These are phyloP conservation scores for Malacoraja senta DNA, from an alignment of 2,797 vertebrate species.

Conservation along the genomic window DNA sequence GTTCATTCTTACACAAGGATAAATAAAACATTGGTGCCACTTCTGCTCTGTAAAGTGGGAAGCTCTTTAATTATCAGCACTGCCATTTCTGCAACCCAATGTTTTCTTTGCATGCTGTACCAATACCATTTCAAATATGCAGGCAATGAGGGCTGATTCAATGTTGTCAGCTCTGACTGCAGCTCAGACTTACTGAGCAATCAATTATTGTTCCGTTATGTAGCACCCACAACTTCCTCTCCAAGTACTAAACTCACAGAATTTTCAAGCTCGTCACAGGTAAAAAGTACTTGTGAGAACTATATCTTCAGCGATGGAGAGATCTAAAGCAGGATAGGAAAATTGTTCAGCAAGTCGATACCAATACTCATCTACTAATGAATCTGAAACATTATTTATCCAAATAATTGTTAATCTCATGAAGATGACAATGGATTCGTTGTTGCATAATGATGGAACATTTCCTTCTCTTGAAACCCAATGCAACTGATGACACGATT, in stretches of 20 bases:
- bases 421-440: neutral
- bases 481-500: neutral
- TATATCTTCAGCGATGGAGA: neutral
- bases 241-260: neutral
- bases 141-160: neutral
- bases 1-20: neutral
- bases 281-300: too few species aligned
- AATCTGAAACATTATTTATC: neutral
- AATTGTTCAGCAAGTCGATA: neutral
- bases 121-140: neutral
- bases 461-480: neutral
- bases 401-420: neutral
- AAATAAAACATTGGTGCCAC: neutral
- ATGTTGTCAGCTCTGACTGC: neutral
- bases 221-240: too few species aligned
- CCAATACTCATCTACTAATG: neutral
- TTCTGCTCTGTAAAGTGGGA: neutral
- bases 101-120: neutral
- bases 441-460: neutral
- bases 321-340: neutral
- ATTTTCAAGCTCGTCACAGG: too few species aligned
- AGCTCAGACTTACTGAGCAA: neutral
- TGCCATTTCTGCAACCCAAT: neutral
- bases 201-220: neutral
- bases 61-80: neutral